A percentile compares a stretch with the other conserved stretches of the same genome.
phyloP scores from a whole-genome alignment of 2,113 vertebrate species.

The Xiphophorus maculatus region DNA sequence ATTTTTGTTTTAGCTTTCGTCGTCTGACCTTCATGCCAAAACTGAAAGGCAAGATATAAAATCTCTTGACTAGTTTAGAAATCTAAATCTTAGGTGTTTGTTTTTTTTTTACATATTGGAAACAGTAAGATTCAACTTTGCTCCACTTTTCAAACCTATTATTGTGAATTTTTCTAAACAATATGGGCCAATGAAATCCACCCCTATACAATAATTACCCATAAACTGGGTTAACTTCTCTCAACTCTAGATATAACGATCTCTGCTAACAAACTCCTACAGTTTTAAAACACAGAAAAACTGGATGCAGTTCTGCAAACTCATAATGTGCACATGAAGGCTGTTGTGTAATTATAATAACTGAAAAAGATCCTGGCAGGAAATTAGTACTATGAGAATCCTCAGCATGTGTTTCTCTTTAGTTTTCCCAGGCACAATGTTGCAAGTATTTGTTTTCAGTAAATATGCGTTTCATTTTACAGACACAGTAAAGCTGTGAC shows the following conservation, averaged over 20 bases:
- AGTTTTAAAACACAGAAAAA: constrained; percentile 38
- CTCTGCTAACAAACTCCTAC: constrained; percentile 26
- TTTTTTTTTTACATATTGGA: background rate
- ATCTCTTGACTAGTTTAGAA: too few species aligned
- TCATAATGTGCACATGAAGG: constrained; percentile 37
- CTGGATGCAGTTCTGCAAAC: constrained; percentile 46
- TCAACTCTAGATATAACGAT: constrained; percentile 21
- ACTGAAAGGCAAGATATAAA: background rate
- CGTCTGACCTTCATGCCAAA: background rate
- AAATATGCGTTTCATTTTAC: constrained; percentile 28
- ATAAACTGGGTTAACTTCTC: constrained; percentile 25
- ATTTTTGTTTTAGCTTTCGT: background rate
- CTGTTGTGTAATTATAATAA: constrained; percentile 63
- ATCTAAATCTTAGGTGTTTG: background rate
- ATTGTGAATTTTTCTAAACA: constrained; percentile 16
- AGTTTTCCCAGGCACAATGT: constrained; percentile 31
- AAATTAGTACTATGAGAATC: constrained; percentile 60
- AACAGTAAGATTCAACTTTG: background rate
- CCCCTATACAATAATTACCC: constrained; percentile 10
- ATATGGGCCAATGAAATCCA: constrained; percentile 26
- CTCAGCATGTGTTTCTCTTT: constrained; percentile 69
- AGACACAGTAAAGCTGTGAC: constrained; percentile 29
- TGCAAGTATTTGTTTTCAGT: constrained; percentile 51
- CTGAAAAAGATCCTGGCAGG: constrained; percentile 68
- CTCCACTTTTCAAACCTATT: background rate